Evolutionary conservation across 2,113 vertebrate genomes (phyloP).

Genomic region (Gallinago undulata): DNA sequence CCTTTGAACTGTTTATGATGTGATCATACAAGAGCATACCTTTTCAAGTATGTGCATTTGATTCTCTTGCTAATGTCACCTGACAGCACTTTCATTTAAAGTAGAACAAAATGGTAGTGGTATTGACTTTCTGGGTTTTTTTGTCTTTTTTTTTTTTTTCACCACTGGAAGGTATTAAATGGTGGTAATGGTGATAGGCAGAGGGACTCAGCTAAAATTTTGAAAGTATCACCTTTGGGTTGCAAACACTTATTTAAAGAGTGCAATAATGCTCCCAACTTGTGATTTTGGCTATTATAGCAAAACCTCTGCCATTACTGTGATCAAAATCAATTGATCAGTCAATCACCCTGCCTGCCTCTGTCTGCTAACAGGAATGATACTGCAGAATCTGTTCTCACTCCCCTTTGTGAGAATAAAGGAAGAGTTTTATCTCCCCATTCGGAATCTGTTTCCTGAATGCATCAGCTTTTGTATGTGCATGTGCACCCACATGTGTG

Average conservation of each 20-base stretch:
- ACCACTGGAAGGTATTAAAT: not conserved
- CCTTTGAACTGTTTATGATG: not conserved
- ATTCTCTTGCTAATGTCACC: slow-evolving; percentile 1
- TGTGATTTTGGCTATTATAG: not conserved
- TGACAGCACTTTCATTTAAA: slow-evolving; percentile 18
- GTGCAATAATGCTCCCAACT: not conserved
- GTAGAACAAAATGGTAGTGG: not conserved
- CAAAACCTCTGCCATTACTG: not conserved
- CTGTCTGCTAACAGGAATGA: not conserved
- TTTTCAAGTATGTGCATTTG: not conserved
- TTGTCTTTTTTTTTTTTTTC: not conserved
- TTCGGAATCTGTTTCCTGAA: not conserved
- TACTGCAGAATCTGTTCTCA: not conserved
- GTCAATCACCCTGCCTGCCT: not conserved
- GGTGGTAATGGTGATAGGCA: not conserved
- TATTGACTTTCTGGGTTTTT: not conserved
- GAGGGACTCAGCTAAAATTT: not conserved
- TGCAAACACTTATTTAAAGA: not conserved
- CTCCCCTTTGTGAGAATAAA: not conserved
- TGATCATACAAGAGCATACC: not conserved
- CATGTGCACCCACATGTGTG: rapidly evolving
- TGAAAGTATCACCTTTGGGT: not conserved
- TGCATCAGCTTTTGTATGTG: not conserved
- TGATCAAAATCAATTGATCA: slow-evolving; percentile 30
- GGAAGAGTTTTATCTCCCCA: not conserved